Base-by-base conservation (phyloP, 2,113 vertebrate species). In the Campylomormyrus numenius region DNA sequence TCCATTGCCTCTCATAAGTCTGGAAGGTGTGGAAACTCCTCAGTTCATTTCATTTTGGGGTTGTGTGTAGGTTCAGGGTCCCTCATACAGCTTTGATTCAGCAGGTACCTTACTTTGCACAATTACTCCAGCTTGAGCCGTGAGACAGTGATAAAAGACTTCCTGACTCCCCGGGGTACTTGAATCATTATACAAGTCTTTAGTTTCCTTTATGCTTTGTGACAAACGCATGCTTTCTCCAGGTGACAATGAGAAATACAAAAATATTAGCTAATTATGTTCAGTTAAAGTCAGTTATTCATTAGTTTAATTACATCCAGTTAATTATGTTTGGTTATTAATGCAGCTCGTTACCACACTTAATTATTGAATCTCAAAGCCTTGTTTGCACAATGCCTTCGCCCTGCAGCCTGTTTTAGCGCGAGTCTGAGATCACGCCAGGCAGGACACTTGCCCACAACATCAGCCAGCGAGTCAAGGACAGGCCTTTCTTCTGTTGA, bases 291-390 rank as follows among this genome's bases (percentile, higher is more conserved):
- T 80, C 74, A 80, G 74, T 80, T 80, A 80, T 80, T 80, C 74
- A 80, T 80, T 80, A 80, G 35, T 56, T 80, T 80, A 80, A 80
- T 42, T 80, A 80, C 74, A 80, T 80, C 74, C 74, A 39, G 15
- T 19, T 80, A 80, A 80, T 80, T 80, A 80, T 19, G 6, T 80
- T 42, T 80, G 74, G 74, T 42, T 80, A 80, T 80, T 80, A 80
- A 39, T 80, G 15, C 35, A 80, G 74, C 35, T 42, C 15, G 5
- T 7, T 42, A 80, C 13, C 74, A 19, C 74, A 80, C 35, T 80
- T 80, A 35, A 80, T 80, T 39, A 80, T 35, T 42, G 35, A 42
- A 35, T 42, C 35, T 42, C 17, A 42, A 80, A 42, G 35, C 74
- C 74, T 42, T 80, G 35, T 80, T 6, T 42, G 35, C 35, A 42